Evolutionary conservation across 2,113 vertebrate species (phyloP).

Genomic region (Clupea harengus): DNA sequence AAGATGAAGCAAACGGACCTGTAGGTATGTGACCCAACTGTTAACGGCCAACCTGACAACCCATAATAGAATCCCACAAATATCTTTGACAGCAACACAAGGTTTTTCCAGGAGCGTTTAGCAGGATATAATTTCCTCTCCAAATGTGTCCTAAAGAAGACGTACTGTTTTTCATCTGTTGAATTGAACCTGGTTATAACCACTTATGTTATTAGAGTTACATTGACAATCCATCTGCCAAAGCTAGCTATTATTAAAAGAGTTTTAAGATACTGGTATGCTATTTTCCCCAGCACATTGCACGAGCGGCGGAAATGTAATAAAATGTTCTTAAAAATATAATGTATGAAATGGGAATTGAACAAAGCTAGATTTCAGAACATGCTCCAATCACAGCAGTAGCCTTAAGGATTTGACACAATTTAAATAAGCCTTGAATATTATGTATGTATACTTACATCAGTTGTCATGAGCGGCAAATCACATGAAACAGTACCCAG

Average conservation of each 20-base stretch:
- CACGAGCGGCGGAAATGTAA: not conserved
- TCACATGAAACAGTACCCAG: not conserved
- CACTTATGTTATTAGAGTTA: not conserved
- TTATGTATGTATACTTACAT: not conserved
- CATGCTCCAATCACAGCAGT: not conserved
- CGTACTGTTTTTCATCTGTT: not conserved
- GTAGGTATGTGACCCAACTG: constrained; percentile 21
- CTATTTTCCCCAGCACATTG: not conserved
- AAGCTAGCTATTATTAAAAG: not conserved
- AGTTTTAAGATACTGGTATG: not conserved
- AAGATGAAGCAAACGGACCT: constrained; percentile 24
- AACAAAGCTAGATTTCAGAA: not conserved
- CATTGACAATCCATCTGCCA: not conserved
- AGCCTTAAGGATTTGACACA: not conserved
- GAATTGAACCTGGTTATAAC: not conserved
- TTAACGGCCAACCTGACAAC: constrained; percentile 34
- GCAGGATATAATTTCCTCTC: not conserved
- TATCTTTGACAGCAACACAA: not conserved
- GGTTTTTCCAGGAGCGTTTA: not conserved
- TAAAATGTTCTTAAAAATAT: not conserved
- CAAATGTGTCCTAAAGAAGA: not conserved
- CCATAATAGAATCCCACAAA: not conserved
- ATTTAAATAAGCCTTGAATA: not conserved
- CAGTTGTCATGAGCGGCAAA: not conserved
- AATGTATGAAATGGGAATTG: not conserved